Evolutionary conservation across 2,113 vertebrate species (phyloP).

Genomic region (Rallus limicola): DNA sequence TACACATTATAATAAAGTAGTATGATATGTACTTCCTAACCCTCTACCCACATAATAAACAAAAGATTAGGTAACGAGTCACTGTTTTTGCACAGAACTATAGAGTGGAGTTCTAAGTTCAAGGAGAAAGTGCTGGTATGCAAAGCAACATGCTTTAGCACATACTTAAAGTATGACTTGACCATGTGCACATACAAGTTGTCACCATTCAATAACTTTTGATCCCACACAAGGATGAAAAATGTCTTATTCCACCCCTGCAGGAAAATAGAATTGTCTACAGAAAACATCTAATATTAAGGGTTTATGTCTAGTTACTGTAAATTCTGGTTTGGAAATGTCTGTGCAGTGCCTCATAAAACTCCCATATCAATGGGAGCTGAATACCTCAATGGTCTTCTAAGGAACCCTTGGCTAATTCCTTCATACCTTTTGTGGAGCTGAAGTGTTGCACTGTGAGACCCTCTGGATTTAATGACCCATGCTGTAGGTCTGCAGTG

Average conservation of each 20-base stretch:
- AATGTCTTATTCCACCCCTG: fast-evolving
- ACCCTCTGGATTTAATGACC: neutral
- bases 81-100: neutral
- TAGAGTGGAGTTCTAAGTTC: neutral
- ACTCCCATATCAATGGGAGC: neutral
- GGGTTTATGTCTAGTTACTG: neutral
- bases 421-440: neutral
- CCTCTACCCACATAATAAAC: neutral
- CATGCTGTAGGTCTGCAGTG: neutral
- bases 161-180: neutral
- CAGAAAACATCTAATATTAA: neutral
- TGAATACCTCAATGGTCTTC: neutral
- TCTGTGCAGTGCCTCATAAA: neutral
- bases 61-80: neutral
- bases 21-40: neutral
- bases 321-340: neutral
- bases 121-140: neutral
- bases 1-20: neutral
- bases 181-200: neutral
- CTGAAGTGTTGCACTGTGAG: neutral
- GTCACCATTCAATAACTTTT: neutral
- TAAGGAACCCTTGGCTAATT: neutral
- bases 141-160: neutral
- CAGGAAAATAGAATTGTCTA: neutral
- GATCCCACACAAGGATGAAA: neutral